Conservation (phyloP, 2,888 invertebrate species). For the Epirrhoe alternata region DNA sequence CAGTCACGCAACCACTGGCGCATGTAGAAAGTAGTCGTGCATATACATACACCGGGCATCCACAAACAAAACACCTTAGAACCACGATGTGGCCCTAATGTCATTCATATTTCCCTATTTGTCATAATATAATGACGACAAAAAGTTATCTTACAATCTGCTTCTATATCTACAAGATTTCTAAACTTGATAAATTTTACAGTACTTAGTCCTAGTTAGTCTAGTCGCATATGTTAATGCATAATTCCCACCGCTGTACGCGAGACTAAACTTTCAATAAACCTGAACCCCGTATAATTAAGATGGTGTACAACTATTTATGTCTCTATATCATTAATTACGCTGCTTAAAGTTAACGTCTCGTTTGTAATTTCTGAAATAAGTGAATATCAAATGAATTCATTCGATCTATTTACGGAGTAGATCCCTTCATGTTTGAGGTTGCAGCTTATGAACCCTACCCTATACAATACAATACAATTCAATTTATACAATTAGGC, state of each 20-base stretch:
- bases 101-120: constrained; percentile 13
- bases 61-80: constrained; percentile 19
- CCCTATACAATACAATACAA: constrained; percentile 21
- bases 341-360: constrained; percentile 5
- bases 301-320: constrained; percentile 4
- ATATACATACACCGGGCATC: constrained; percentile 29
- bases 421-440: constrained; percentile 13
- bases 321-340: constrained; percentile 7
- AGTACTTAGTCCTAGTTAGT: neutral
- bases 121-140: neutral
- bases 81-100: constrained; percentile 16
- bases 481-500: constrained; percentile 31
- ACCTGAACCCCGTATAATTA: constrained; percentile 23
- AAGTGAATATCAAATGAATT: neutral
- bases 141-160: neutral
- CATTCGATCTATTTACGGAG: neutral
- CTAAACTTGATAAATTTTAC: neutral
- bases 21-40: constrained; percentile 46
- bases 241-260: constrained; percentile 7
- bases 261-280: constrained; percentile 9
- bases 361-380: constrained; percentile 16
- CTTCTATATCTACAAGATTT: neutral
- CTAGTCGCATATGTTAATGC: neutral
- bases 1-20: constrained; percentile 50
- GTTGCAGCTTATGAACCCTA: constrained; percentile 9